Conservation (phyloP, 1,140 invertebrate genomes). For the Heliconius eleuchia region DNA sequence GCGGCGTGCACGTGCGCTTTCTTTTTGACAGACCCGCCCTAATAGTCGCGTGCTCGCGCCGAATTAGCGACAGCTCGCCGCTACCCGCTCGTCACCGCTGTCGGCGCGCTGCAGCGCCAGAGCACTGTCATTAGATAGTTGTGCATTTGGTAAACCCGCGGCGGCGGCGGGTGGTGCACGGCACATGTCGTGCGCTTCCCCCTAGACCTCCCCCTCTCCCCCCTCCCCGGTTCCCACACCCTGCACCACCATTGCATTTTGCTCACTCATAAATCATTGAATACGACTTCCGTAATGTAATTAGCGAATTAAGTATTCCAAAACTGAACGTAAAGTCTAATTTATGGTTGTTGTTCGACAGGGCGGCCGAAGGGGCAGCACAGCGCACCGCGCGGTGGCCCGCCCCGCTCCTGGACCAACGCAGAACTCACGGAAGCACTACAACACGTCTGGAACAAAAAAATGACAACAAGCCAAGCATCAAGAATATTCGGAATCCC, state of each 20-base stretch:
- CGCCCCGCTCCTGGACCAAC: conserved; percentile 94
- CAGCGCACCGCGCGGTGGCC: conserved; percentile 92
- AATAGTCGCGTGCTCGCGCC: conserved; percentile 72
- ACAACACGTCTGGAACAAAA: conserved; percentile 95
- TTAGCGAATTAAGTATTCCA: conserved; percentile 60
- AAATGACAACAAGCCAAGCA: conserved; percentile 96
- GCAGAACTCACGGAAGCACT: conserved; percentile 93
- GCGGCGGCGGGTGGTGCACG: conserved; percentile 50
- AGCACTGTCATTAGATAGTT: conserved; percentile 76
- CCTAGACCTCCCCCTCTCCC: neutral
- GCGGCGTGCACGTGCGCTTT: conserved; percentile 61
- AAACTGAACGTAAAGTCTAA: conserved; percentile 24
- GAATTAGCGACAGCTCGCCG: conserved; percentile 74
- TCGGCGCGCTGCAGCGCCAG: conserved; percentile 58
- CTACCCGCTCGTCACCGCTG: conserved; percentile 64
- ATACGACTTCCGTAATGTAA: conserved; percentile 54
- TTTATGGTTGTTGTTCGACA: conserved; percentile 50
- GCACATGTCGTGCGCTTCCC: conserved; percentile 66
- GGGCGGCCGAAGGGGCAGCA: conserved; percentile 92
- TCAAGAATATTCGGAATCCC: conserved; percentile 94
- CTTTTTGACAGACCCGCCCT: conserved; percentile 71
- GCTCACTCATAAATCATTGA: conserved; percentile 56
- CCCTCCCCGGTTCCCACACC: neutral
- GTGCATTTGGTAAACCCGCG: conserved; percentile 64
- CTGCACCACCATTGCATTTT: conserved; percentile 44